Base-by-base conservation (phyloP, 2,888 invertebrate genomes). In the Amiota mariae region DNA sequence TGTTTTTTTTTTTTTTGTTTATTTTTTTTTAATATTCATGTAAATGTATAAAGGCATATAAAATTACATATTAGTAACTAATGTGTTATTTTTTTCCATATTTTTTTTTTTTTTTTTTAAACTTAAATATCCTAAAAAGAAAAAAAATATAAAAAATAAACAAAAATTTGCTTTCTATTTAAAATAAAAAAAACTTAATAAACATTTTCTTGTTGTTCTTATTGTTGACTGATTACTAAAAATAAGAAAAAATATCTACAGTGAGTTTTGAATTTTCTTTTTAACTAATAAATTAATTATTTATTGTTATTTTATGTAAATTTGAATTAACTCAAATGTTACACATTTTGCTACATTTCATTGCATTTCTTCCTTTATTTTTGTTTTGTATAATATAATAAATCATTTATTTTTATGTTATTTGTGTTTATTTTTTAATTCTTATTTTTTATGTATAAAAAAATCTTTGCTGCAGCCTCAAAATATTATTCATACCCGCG, bases 1-100 rank as follows among this genome's bases (percentile, higher is more conserved):
- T 85, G 84, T 84, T 84, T 85, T 77, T 77, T 76, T 77, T 15
- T 75, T 70, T 77, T 77, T 64, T 72, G 51, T 78, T 75, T 63
- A 18, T 72, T 70, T 75, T 49, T 64, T 63, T 74, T 72, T 75
- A 77, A 80, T 13, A 36, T 64, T 64, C 59, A 59, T 64, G 64
- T 48, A 48, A 67, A 67, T 48, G 48, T 49, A 48, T 48, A 36
- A 64, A 46, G 36, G 64, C 64, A 64, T 64, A 46, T 54, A 64
- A 18, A 46, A 46, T 64, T 24, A 61, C 20, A n/a, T 64, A 46
- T 64, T n/a, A 67, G 15, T 49, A 10, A 67, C 49, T 67, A 64
- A 13, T 15, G 18, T 15, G 15, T 59, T 59, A 15, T 64, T 64
- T 36, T 8, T 15, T 8, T 61, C 10, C 15, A 48, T 15, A 15